Base-by-base conservation (phyloP, 2,888 invertebrate genomes). In the Cheilosia soror region DNA sequence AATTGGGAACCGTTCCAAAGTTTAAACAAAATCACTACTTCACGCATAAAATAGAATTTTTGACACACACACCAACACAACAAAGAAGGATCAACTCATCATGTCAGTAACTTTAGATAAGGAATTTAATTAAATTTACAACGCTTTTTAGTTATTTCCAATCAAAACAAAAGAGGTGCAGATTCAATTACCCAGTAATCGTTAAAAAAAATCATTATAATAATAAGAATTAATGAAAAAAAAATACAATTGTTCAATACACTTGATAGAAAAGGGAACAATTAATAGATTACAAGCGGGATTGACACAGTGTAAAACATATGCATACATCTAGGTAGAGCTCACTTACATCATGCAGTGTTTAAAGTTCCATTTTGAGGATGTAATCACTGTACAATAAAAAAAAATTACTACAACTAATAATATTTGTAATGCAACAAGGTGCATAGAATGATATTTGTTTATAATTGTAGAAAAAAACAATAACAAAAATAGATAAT, bases 401-500 rank as follows among this genome's bases (percentile, higher is more conserved):
- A 69, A 62, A 69, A 68, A 63, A 51, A 69, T 25, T 47, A 69
- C 31, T 55, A 49, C 20, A 72, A 79, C 75, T 51, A 37, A 55
- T 57, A 73, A 72, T 76, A 82, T 82, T 82, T 77, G 47, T 60
- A 77, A 71, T 84, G 80, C 80, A 84, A 76, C 53, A 85, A 51
- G 66, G 44, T 80, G 79, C 75, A 80, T 72, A 72, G 44, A 85
- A 85, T 76, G 76, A 72, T 81, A 81, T 69, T 81, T 85, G 75
- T 84, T 84, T 78, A 78, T 73, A 53, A 84, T 57, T 77, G 62
- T 82, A 77, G 73, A 63, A 63, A 42, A 66, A 58, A 58, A 58
- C 66, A 80, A 87, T 75, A 57, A 69, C 79, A 87, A 71, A 87
- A 65, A 86, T 80, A 78, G 81, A 65, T 72, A 63, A 77, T 85